Evolutionary conservation across 1,140 invertebrate genomes (phyloP), one percentile per base, ranked within the genome.

Genomic region (Diabrotica virgifera): DNA sequence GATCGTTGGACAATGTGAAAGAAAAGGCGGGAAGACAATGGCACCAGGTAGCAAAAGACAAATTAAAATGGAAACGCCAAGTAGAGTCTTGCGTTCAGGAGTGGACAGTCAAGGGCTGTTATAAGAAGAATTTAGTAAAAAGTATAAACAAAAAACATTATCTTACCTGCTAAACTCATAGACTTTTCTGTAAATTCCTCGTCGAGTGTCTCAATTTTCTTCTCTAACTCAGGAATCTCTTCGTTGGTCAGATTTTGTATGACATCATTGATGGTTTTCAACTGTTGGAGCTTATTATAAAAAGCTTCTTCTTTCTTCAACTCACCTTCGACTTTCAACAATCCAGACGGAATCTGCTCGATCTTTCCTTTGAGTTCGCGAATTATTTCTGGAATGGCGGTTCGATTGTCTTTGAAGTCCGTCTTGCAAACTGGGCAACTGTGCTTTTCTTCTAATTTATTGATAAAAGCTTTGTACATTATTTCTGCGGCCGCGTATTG

Each of bases 351-450:
- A 6, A 84, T 77, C 66, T 80, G 80, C 67, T 80, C 73, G 5
- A 84, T 80, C 79, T 83, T 82, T 36, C 76, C 79, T 38, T 80
- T 81, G 10, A 85, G 68, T 64, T 82, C 80, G 0, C 73, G 71
- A n/a, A 73, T 70, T 40, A 78, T 74, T 35, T 69, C 60, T 11
- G 52, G 59, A 5, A 73, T 53, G 0, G 54, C 56, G 8, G 52
- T 10, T 63, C 65, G 38, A 57, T 76, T 76, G 0, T 70, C 55
- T 6, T 63, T 60, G 58, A 78, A 76, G 68, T 76, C 60, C 0
- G 76, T 77, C 13, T 71, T 53, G 62, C 78, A 79, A 12, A 79
- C 40, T 0, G 78, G 78, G 68, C 78, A 79, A 63, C 75, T 75
- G 12, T 72, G 70, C 51, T 62, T 55, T 59, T 74, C 64, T 62